A percentile compares a stretch with the other conserved stretches of the same genome.
phyloP scores from a whole-genome alignment of 2,113 vertebrate species.

The Bostrychus sinensis region DNA sequence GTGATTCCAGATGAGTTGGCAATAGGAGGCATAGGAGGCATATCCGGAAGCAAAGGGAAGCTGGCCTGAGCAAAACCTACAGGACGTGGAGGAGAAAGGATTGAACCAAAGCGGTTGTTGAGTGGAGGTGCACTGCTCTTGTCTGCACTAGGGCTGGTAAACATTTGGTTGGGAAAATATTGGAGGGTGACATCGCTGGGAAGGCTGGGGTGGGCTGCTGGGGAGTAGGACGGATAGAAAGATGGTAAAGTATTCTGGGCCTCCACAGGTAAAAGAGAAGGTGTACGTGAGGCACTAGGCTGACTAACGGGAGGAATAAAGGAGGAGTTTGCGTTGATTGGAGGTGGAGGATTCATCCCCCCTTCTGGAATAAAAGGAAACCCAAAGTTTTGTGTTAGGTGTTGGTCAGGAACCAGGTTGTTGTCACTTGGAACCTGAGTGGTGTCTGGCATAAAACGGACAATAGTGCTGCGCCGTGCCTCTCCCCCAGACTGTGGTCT shows the following conservation, averaged over 20 bases:
- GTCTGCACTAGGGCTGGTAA: constrained; percentile 91
- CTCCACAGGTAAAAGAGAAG: constrained; percentile 93
- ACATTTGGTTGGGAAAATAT: constrained; percentile 98
- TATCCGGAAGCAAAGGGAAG: constrained; percentile 94
- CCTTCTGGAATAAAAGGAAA: constrained; percentile 95
- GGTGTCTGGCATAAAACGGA: constrained; percentile 94
- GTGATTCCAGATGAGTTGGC: constrained; percentile 87
- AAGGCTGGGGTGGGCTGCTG: constrained; percentile 95
- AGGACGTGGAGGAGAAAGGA: constrained; percentile 94
- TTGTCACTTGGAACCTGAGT: constrained; percentile 89
- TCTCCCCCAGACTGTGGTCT: constrained; percentile 88
- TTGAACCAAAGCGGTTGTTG: constrained; percentile 97
- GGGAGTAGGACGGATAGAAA: constrained; percentile 95
- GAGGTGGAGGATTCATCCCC: constrained; percentile 90
- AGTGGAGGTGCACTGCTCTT: constrained; percentile 87
- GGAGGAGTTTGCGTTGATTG: constrained; percentile 92
- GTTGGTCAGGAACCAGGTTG: constrained; percentile 88
- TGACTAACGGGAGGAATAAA: constrained; percentile 96
- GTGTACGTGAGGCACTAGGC: constrained; percentile 86
- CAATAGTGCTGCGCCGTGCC: constrained; percentile 88
- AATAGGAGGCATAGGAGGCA: constrained; percentile 95
- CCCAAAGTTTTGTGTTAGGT: constrained; percentile 94
- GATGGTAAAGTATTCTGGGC: constrained; percentile 93
- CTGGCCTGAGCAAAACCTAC: constrained; percentile 95
- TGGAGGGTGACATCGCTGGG: constrained; percentile 95